Evolutionary conservation across 2,797 vertebrate species (phyloP).

Genomic region (Scomberomorus guttatus): DNA sequence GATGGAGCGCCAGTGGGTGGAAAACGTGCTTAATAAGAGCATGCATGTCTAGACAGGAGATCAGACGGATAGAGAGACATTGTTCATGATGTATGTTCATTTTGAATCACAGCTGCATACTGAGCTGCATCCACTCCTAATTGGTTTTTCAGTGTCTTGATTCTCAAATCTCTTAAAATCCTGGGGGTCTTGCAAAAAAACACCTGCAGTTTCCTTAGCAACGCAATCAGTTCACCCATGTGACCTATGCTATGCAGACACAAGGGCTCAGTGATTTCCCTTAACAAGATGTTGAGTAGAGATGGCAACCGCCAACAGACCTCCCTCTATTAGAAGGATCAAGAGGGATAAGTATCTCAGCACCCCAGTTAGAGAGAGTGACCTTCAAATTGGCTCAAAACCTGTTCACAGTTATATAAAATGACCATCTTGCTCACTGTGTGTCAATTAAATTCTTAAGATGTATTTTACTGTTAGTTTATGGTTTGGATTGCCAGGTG

Average conservation of each 20-base stretch:
- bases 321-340: background rate
- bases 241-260: background rate
- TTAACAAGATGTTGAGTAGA: background rate
- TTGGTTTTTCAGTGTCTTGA: slow-evolving; percentile 46
- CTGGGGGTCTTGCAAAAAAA: background rate
- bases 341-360: background rate
- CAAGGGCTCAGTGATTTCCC: background rate
- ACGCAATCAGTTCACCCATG: slow-evolving; percentile 1
- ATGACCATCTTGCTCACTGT: no score
- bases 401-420: background rate
- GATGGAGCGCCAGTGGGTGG: background rate
- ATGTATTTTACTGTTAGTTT: background rate
- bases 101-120: slow-evolving; percentile 54
- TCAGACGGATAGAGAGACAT: slow-evolving; percentile 22
- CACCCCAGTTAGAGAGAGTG: no score
- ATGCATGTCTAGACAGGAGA: slow-evolving; percentile 18
- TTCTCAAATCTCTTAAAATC: slow-evolving; percentile 35
- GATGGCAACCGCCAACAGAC: background rate
- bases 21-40: background rate
- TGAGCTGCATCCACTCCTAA: slow-evolving; percentile 40
- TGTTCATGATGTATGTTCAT: slow-evolving; percentile 22
- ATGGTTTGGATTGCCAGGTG: no score
- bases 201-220: slow-evolving; percentile 34
- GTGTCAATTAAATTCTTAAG: background rate
- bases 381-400: background rate